Evolutionary conservation across 2,797 vertebrate species (phyloP).

Genomic region (Botia kubotai): DNA sequence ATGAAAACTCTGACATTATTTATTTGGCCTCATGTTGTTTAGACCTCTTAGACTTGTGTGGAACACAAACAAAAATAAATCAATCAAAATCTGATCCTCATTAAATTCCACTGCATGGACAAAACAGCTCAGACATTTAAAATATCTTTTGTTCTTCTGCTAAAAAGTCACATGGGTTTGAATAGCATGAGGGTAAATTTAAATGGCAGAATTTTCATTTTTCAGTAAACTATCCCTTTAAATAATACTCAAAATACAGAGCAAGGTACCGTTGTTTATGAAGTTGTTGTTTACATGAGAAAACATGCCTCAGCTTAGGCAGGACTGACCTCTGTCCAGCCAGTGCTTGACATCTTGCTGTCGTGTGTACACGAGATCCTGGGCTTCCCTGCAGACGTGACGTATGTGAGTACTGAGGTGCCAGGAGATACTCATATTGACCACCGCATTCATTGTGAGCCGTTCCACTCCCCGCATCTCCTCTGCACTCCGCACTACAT

Average conservation of each 20-base stretch:
- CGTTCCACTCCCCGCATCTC: slow-evolving; percentile 78
- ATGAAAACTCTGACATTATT: background rate
- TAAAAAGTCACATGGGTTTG: too few relatives aligned
- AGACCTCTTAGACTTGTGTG: too few relatives aligned
- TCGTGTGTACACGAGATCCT: slow-evolving; percentile 80
- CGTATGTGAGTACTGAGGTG: slow-evolving; percentile 83
- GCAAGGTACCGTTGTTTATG: too few relatives aligned
- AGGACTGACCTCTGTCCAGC: slow-evolving; percentile 79
- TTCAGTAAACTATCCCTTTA: background rate
- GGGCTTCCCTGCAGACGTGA: slow-evolving; percentile 82
- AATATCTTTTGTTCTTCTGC: too few relatives aligned
- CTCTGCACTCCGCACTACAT: slow-evolving; percentile 81
- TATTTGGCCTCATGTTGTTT: background rate
- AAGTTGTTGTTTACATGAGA: too few relatives aligned
- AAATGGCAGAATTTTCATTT: background rate
- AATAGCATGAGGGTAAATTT: background rate
- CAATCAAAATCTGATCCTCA: background rate
- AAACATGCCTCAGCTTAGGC: background rate
- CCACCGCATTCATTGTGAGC: slow-evolving; percentile 79
- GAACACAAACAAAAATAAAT: background rate
- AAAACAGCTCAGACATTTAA: background rate
- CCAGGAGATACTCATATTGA: slow-evolving; percentile 83
- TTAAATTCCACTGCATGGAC: background rate
- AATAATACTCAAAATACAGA: too few relatives aligned
- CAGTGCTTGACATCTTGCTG: slow-evolving; percentile 83